Evolutionary conservation across 2,888 invertebrate species (phyloP).

Genomic region (Cetonia aurata): DNA sequence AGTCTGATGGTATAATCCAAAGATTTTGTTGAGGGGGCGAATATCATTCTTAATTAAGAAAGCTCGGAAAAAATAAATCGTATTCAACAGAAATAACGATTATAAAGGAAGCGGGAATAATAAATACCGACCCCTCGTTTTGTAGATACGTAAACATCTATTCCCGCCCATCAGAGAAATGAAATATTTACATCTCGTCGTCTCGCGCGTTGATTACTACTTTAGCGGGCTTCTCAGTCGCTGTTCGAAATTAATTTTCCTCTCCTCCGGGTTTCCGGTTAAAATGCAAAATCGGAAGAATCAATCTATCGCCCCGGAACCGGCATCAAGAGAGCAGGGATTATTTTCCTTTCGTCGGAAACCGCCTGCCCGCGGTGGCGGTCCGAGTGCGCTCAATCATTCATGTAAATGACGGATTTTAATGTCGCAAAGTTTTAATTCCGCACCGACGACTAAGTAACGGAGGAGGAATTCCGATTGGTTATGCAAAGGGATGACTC

Average conservation of each 20-base stretch:
- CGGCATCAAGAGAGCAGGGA: conserved; percentile 61
- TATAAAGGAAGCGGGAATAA: too few species aligned
- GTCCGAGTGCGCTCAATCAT: conserved; percentile 66
- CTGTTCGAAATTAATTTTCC: conserved; percentile 63
- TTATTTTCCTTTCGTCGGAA: conserved; percentile 57
- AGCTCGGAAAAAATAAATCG: too few species aligned
- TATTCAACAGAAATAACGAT: too few species aligned
- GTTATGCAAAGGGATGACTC: background rate
- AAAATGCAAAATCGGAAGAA: conserved; percentile 61
- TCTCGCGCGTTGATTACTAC: conserved; percentile 61
- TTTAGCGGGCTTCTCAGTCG: conserved; percentile 59
- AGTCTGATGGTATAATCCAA: too few species aligned
- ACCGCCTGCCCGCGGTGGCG: conserved; percentile 43
- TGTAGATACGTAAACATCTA: too few species aligned
- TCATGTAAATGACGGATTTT: conserved; percentile 67
- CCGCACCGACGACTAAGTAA: conserved; percentile 49
- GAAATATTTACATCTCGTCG: conserved; percentile 37
- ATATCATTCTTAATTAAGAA: too few species aligned
- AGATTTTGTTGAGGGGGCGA: too few species aligned
- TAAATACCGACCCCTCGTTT: too few species aligned
- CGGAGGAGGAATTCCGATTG: conserved; percentile 4
- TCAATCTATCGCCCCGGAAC: conserved; percentile 40
- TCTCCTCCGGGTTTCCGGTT: conserved; percentile 51
- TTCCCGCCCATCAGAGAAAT: background rate
- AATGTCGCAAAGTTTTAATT: conserved; percentile 66